phyloP scores from a whole-genome alignment of 2,113 vertebrate genomes.

The Pelmatolapia mariae region DNA sequence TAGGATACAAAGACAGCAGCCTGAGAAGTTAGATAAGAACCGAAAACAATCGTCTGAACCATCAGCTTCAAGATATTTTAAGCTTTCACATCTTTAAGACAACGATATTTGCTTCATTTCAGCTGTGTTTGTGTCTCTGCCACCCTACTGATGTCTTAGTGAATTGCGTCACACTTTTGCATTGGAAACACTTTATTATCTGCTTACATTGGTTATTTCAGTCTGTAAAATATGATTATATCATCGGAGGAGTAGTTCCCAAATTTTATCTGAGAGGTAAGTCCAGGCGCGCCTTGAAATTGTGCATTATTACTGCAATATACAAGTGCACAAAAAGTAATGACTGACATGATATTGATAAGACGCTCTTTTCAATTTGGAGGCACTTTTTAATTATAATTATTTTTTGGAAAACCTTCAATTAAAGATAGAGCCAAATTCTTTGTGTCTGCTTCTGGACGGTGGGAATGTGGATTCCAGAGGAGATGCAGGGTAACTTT shows the following conservation, averaged over 20 bases:
- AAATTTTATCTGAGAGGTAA: neutral
- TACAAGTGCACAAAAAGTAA: neutral
- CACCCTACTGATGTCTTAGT: neutral
- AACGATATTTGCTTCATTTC: neutral
- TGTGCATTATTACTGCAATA: neutral
- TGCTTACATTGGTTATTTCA: neutral
- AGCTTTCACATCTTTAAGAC: neutral
- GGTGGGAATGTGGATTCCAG: neutral
- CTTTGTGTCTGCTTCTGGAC: neutral
- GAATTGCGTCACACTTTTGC: neutral
- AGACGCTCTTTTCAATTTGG: neutral
- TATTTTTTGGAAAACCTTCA: neutral
- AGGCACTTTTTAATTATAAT: neutral
- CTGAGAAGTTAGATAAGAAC: neutral
- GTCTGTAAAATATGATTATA: neutral
- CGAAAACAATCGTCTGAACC: neutral
- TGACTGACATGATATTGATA: neutral
- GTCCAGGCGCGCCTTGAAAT: neutral
- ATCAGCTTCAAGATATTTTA: neutral
- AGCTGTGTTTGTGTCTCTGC: neutral
- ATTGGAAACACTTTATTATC: neutral
- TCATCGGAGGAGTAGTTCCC: neutral
- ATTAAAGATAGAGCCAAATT: neutral
- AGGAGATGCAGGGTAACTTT: neutral
- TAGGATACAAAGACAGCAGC: neutral